Percentiles rank a stretch among this genome's conserved stretches.
These are phyloP conservation scores for Marronus borbonicus DNA, from an alignment of 2,888 invertebrate genomes.

Conservation along the genomic window DNA sequence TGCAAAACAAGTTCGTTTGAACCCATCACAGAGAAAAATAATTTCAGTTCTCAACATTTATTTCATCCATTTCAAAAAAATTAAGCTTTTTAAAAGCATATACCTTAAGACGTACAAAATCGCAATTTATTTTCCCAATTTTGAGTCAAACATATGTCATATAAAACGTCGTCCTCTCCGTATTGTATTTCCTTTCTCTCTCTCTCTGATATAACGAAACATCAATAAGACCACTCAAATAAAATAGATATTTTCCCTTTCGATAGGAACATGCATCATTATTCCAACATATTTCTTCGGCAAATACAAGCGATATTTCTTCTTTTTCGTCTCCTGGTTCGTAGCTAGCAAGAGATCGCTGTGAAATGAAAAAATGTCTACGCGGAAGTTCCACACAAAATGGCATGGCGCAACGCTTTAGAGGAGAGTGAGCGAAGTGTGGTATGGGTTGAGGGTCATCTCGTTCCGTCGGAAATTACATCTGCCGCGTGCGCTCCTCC, in stretches of 20 bases:
- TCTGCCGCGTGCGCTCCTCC: slow-evolving; percentile 3
- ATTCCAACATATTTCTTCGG: background rate
- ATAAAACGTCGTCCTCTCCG: no score
- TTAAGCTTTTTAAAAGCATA: no score
- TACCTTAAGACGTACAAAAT: no score
- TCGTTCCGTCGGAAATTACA: slow-evolving; percentile 27
- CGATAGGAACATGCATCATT: background rate
- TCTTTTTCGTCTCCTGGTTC: background rate
- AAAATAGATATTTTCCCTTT: background rate
- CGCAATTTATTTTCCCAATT: no score
- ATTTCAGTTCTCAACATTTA: no score
- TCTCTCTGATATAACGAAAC: no score
- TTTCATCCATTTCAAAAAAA: no score
- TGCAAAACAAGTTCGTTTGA: no score
- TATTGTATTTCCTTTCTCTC: no score
- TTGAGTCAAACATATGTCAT: no score
- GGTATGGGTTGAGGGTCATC: slow-evolving; percentile 2
- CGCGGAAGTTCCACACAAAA: background rate
- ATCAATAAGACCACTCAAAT: background rate
- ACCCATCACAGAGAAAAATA: no score
- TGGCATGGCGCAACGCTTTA: background rate
- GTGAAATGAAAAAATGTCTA: background rate
- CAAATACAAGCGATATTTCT: slow-evolving; percentile 1
- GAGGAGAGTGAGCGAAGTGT: background rate
- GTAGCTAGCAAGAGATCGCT: background rate